Base-by-base conservation (phyloP, 2,797 vertebrate genomes). In the Sphaeramia orbicularis region DNA sequence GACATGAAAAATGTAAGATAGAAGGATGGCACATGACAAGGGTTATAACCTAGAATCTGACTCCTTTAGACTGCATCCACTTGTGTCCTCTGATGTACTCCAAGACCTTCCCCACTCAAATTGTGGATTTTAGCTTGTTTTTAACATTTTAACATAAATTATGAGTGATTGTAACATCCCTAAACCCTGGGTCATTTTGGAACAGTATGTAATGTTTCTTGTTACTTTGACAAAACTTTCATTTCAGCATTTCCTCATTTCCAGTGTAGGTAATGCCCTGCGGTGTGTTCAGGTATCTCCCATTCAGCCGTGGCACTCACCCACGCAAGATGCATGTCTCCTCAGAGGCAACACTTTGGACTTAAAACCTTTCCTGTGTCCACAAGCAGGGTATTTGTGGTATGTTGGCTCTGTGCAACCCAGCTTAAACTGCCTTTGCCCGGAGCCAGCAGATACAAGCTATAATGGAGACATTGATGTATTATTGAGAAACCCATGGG, bases 381-480 rank as follows among this genome's bases (percentile, higher is more conserved):
- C 89, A 88, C 78, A 81, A 86, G 63, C 70, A 37, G 81, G 71
- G 72, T 54, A 60, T 89, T 77, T 83, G 84, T 85, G 85, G 36
- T 71, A 27, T 64, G 71, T 61, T 73, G 73, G 87, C 76, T 85
- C 69, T 48, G 56, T 77, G 81, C 84, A 80, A 86, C 91, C 89
- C 85, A 84, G 84, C 91, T 90, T 89, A 93, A 91, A 90, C 92
- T 89, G 81, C 82, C 62, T 74, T 73, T 84, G 88, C 91, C 93
- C 88, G 71, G 65, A 64, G 88, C 83, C 83, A 87, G 83, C 4
- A 85, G 91, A 85, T 76, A 93, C 90, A 89, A 92, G 92, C 94
- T 94, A 95, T 95, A 95, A 96, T 95, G 94, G 94, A 94, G 93
- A 91, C 91, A 89, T 73, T 84, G 92, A 96, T 96, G 91, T 95